These are phyloP conservation scores for Scomber scombrus DNA, from an alignment of 2,113 vertebrate species.

Conservation along the genomic window DNA sequence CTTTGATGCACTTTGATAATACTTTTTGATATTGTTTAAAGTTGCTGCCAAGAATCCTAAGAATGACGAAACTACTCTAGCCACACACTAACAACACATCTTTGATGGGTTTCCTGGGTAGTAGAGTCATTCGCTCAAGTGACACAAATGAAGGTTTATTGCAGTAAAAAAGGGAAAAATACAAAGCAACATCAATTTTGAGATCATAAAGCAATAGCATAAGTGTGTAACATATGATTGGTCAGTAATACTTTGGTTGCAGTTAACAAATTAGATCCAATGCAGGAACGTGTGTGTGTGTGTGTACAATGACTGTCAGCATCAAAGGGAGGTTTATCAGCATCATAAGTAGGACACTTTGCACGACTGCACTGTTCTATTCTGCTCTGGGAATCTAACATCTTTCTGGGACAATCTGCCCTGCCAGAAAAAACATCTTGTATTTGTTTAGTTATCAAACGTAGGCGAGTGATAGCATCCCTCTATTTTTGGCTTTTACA, in stretches of 20 bases:
- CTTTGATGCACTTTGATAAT: conserved; percentile 11
- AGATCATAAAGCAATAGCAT: background rate
- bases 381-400: conserved; percentile 37
- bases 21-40: background rate
- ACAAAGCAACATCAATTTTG: background rate
- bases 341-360: conserved; percentile 51
- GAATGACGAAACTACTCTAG: background rate
- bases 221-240: too few species aligned
- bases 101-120: background rate
- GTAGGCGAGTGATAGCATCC: conserved; percentile 16
- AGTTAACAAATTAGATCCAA: background rate
- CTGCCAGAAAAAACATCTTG: conserved; percentile 23
- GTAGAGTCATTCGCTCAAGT: background rate
- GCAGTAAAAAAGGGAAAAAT: background rate
- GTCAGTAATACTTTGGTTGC: too few species aligned
- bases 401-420: conserved; percentile 49
- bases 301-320: background rate
- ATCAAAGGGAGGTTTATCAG: conserved; percentile 40
- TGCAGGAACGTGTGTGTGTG: background rate
- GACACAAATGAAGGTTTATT: background rate
- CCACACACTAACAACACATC: background rate
- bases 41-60: background rate
- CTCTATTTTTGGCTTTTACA: conserved; percentile 42
- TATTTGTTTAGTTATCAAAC: conserved; percentile 37
- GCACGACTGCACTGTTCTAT: conserved; percentile 9